Evolutionary conservation across 2,797 vertebrate species (phyloP).

Genomic region (Schizopygopsis malacanthus): DNA sequence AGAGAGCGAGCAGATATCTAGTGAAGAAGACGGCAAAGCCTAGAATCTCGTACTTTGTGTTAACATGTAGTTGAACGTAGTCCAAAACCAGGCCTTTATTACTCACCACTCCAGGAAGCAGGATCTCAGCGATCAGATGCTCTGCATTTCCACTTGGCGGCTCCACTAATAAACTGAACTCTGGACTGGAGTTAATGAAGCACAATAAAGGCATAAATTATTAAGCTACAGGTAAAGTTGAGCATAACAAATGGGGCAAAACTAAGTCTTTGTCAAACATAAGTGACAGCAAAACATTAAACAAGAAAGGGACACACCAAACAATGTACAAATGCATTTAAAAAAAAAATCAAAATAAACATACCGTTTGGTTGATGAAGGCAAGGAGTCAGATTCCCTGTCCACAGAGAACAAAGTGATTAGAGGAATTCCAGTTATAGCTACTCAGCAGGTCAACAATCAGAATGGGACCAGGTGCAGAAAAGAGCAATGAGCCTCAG

Average conservation of each 20-base stretch:
- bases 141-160: slow-evolving; percentile 77
- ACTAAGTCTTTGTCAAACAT: neutral
- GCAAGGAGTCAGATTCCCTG: slow-evolving; percentile 45
- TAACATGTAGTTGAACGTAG: neutral
- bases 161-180: slow-evolving; percentile 77
- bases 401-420: neutral
- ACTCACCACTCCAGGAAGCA: slow-evolving; percentile 87
- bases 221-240: neutral
- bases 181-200: slow-evolving; percentile 67
- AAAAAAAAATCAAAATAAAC: neutral
- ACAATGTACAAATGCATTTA: neutral
- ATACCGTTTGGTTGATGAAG: slow-evolving; percentile 46
- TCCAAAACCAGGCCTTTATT: neutral
- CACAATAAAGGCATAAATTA: neutral
- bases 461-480: neutral
- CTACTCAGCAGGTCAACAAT: neutral
- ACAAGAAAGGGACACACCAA: neutral
- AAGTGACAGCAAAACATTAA: neutral
- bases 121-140: slow-evolving; percentile 84
- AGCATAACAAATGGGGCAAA: neutral
- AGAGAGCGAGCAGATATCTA: slow-evolving; percentile 72
- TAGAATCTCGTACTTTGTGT: neutral
- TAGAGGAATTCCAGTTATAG: neutral
- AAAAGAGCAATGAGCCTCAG: neutral
- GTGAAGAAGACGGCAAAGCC: slow-evolving; percentile 2